Percentiles rank a stretch among this genome's conserved stretches.
Evolutionary conservation across 2,113 vertebrate genomes (phyloP).

Genomic region (Cottus gobio): DNA sequence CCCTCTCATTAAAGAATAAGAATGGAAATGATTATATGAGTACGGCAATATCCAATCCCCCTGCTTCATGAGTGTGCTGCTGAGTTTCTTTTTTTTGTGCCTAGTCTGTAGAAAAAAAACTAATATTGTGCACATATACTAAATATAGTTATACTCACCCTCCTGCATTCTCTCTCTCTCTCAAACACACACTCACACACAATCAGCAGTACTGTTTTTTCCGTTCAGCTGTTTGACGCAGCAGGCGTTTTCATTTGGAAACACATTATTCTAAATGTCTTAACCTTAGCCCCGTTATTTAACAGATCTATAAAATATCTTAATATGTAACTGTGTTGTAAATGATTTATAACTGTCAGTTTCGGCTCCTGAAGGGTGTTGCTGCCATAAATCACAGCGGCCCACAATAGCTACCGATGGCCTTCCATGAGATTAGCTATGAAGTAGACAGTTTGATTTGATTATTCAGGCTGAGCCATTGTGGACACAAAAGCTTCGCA

Average conservation of each 20-base stretch:
- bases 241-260: constrained; percentile 8
- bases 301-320: neutral
- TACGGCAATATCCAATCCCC: neutral
- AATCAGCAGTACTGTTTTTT: neutral
- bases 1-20: constrained; percentile 53
- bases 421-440: neutral
- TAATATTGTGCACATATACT: constrained; percentile 1
- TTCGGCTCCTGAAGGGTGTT: neutral
- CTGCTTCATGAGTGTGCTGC: neutral
- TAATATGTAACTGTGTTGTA: neutral
- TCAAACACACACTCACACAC: no score
- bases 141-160: constrained; percentile 30
- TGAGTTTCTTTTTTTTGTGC: neutral
- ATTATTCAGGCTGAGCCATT: constrained; percentile 3
- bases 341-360: neutral
- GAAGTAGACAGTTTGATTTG: neutral
- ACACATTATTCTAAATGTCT: neutral
- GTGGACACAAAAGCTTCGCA: constrained; percentile 4
- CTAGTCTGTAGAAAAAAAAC: neutral
- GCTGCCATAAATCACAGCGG: neutral
- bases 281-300: neutral
- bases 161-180: constrained; percentile 7
- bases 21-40: constrained; percentile 29
- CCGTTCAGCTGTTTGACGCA: constrained; percentile 20
- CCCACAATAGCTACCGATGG: neutral